Base-by-base conservation (phyloP, 2,888 invertebrate genomes). In the Endomychus coccineus region DNA sequence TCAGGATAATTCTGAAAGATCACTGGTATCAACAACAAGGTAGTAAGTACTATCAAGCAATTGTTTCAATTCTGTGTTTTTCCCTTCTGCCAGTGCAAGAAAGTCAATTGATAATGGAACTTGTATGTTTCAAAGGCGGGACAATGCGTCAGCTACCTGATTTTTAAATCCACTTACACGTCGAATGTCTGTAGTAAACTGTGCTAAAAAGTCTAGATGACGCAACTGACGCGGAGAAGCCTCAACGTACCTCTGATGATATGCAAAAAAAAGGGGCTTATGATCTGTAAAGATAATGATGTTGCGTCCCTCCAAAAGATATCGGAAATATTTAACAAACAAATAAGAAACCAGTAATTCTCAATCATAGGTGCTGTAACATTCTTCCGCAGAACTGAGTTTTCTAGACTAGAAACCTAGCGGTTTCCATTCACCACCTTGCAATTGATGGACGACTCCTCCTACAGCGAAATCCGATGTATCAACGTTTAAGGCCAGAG, bases 391-490 rank as follows among this genome's bases (percentile, higher is more conserved):
- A 7, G 21, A 6, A n/a, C 6, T 19, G 21, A 19, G n/a, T n/a
- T 19, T 19, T n/a, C n/a, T 19, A 6, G 21, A 61, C 33, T 55
- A 63, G 33, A 62, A 64, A 1, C 55, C 56, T 3, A 63, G 32
- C 0, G 62, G 61, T 40, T 61, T 42, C 52, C 56, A 54, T 1
- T 32, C 7, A 4, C 42, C 30, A 3, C 46, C 27, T 2, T 42
- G 36, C 0, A 24, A 15, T 41, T 64, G 64, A 27, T 66, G 59
- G 3, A 66, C 32, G 0, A 52, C 56, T 2, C 58, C 60, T 1
- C 64, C 64, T 3, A 62, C 50, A 2, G 62, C 55, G 1, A 21
- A 39, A 17, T 61, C 57, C 0, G 62, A 65, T 2, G 64, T 63
- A 34, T 66, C 62, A 0, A 54, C 54, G 1, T 49, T 37, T 0